Evolutionary conservation across 2,113 vertebrate species (phyloP), one percentile per base, ranked within the genome.

Genomic region (Odobenus rosmarus): DNA sequence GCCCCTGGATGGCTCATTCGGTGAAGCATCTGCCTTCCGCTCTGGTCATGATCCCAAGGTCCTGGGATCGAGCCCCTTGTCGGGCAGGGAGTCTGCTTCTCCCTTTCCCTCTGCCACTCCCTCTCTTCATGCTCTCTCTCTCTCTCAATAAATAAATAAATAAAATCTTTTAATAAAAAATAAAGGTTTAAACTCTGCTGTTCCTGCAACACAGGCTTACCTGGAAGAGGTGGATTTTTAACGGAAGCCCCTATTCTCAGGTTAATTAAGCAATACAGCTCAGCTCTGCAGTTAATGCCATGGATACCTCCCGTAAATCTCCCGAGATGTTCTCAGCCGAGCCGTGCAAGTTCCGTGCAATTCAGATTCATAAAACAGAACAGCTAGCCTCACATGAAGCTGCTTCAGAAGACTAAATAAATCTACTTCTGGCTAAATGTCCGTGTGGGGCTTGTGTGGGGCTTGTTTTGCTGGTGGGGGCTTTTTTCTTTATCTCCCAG

Each of bases 331-430:
- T 76, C 39, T 93, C 93, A 77, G 61, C 49, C 33, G 23, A n/a
- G 69, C n/a, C 23, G 82, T 33, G 15, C 46, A 57, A 86, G 67
- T 61, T 71, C 39, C 80, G 88, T n/a, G 82, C 92, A 90, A 96
- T 98, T 93, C 79, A 93, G 86, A 95, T 90, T 91, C 87, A 90
- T 93, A 79, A 93, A 91, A 59, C 89, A 62, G 62, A 94, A 51
- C 77, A 26, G 71, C 51, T 16, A 97, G 82, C 85, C 77, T 67
- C 82, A 3, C 23, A 59, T 92, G 57, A 92, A 89, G 87, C 49
- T 69, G 80, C 80, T 89, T 36, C 8, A 0, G 15, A 89, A 69
- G 42, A 69, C 39, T 94, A 59, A 95, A 95, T 59, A 77, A 95
- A 90, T 59, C 74, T 3, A 69, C 74, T 64, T 64, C 61, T 53